Percentiles rank a stretch among this genome's conserved stretches.
phyloP scores from a whole-genome alignment of 2,797 vertebrate species.

The Vespertilio murinus region DNA sequence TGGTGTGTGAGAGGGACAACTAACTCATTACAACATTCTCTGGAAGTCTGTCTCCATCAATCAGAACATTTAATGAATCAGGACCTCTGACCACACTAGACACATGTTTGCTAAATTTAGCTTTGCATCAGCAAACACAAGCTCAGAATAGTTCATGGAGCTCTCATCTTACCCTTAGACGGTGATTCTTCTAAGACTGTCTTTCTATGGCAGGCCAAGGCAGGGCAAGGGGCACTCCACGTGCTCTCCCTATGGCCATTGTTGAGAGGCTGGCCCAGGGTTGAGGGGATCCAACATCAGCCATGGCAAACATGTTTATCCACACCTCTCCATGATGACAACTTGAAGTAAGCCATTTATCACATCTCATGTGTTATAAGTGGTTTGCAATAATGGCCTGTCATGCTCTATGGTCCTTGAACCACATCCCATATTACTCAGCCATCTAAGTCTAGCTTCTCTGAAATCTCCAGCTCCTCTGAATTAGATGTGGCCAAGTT shows the following conservation, averaged over 20 bases:
- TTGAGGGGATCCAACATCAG: not conserved
- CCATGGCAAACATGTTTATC: not conserved
- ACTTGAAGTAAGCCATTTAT: not conserved
- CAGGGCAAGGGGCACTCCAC: not conserved
- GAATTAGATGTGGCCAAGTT: constrained; percentile 45
- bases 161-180: constrained; percentile 43
- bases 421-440: constrained; percentile 51
- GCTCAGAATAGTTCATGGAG: constrained; percentile 42
- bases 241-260: not conserved
- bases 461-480: constrained; percentile 59
- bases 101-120: constrained; percentile 57
- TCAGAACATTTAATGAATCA: constrained; percentile 36
- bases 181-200: constrained; percentile 33
- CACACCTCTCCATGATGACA: not conserved
- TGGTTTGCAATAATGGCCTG: not conserved
- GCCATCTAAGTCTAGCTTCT: constrained; percentile 54
- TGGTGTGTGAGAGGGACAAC: not conserved
- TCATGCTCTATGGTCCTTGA: constrained; percentile 16
- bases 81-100: constrained; percentile 19
- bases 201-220: not conserved
- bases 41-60: constrained; percentile 23
- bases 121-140: constrained; percentile 1
- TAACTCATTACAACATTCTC: not conserved
- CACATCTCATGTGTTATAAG: not conserved
- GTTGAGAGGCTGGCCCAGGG: not conserved